Evolutionary conservation across 2,888 invertebrate genomes (phyloP), one percentile per base, ranked within the genome.

Genomic region (Trichopoda pennipes): DNA sequence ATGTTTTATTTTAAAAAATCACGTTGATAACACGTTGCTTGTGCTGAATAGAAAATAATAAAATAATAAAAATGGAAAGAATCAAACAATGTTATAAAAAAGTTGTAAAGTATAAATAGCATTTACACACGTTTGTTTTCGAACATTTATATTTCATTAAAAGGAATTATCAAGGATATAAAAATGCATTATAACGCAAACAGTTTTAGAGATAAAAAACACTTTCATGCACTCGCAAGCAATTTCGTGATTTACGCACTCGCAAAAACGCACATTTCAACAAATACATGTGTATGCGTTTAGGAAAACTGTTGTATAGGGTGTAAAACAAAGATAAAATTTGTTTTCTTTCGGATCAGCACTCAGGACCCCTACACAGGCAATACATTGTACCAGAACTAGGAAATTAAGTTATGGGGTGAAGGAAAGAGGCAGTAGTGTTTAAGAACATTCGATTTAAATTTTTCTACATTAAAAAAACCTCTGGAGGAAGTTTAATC

Each of bases 91-190:
- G 9, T n/a, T 17, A 21, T 4, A 35, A 19, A 28, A 32, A 53
- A 63, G 17, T 28, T 3, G 21, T 58, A 49, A 28, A 4, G 8
- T 7, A 28, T 4, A 28, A 28, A 56, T 10, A 35, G 9, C 35
- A 35, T 32, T 44, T 53, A 28, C 28, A 32, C 21, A 21, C 19
- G 12, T 64, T 47, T 38, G 23, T 21, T 58, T 42, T 16, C 56
- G 44, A 55, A 55, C 32, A 63, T 63, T 73, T 44, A n/a, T n/a
- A 44, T 44, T 4, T 16, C 7, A 44, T 60, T 28, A 42, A 58
- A 74, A 47, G 51, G 28, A 68, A 68, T 76, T 60, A 68, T 60
- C 58, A 76, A 60, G 66, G 60, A 76, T 76, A 53, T 32, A 60
- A 69, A 60, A 69, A 60, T 60, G 44, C 53, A 76, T 61, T 38